A percentile compares a stretch with the other conserved stretches of the same genome.
These are phyloP conservation scores for Cephus sareptanus DNA, from an alignment of 2,888 invertebrate species.

Conservation along the genomic window DNA sequence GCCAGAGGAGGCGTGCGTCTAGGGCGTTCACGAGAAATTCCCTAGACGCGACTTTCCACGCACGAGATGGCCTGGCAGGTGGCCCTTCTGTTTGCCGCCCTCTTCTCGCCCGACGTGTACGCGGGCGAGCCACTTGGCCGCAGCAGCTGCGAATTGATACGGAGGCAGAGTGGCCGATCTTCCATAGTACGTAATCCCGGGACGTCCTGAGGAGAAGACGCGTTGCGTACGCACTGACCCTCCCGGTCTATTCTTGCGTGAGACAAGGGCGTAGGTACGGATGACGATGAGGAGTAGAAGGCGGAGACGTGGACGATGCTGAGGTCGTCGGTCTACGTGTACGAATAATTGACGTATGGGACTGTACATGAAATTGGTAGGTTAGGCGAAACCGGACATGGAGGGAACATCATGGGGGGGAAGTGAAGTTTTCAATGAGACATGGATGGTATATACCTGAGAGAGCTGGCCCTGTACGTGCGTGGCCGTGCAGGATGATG, in stretches of 20 bases:
- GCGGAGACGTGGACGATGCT: neutral
- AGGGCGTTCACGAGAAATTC: constrained; percentile 18
- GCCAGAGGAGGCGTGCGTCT: neutral
- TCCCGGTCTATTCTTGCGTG: neutral
- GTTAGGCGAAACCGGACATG: neutral
- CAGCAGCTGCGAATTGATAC: neutral
- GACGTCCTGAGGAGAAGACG: neutral
- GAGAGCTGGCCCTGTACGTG: constrained; percentile 50
- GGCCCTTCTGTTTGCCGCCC: neutral
- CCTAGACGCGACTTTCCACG: constrained; percentile 20
- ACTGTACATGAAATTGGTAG: neutral
- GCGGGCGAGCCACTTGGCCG: neutral
- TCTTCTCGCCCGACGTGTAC: neutral
- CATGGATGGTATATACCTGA: constrained; percentile 44
- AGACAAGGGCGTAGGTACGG: neutral
- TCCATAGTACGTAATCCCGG: neutral
- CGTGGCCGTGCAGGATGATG: constrained; percentile 46
- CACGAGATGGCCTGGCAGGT: neutral
- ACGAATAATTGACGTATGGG: neutral
- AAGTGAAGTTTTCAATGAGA: neutral
- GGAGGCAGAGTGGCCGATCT: neutral
- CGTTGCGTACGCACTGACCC: neutral
- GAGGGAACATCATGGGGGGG: neutral
- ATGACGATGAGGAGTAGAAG: neutral
- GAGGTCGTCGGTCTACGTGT: neutral